phyloP scores from a whole-genome alignment of 1,140 invertebrate species.

The Bombus cullumanus region DNA sequence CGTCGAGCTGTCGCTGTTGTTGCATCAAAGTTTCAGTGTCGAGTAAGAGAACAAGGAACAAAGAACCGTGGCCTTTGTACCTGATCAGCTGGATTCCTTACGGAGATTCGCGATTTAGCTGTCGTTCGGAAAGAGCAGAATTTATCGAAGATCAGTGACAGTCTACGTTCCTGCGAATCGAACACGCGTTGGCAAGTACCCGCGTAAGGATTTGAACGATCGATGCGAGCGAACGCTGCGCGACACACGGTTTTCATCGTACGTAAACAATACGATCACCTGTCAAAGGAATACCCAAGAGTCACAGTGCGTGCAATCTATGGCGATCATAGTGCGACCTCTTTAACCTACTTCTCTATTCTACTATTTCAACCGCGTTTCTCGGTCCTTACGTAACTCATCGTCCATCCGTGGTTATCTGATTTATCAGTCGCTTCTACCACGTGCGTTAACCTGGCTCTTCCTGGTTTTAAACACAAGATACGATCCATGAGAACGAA shows the following conservation, averaged over 20 bases:
- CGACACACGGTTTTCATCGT: not conserved
- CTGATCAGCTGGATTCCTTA: not conserved
- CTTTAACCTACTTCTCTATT: constrained; percentile 35
- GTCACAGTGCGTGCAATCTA: not conserved
- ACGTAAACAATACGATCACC: not conserved
- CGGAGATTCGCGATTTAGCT: not conserved
- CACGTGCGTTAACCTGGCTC: not conserved
- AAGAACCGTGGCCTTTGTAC: not conserved
- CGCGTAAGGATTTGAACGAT: not conserved
- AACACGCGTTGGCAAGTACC: not conserved
- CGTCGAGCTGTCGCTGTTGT: not conserved
- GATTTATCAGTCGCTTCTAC: constrained; percentile 34
- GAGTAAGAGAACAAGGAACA: not conserved
- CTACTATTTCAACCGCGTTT: not conserved
- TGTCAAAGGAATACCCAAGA: not conserved
- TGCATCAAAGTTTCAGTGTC: not conserved
- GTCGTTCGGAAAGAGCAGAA: not conserved
- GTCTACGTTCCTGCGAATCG: no score
- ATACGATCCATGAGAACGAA: constrained; percentile 10
- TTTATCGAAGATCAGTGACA: not conserved
- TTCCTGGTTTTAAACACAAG: not conserved
- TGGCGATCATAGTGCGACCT: constrained; percentile 16
- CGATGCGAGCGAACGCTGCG: not conserved
- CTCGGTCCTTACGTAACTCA: constrained; percentile 49
- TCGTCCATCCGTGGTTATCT: constrained; percentile 22